Base-by-base conservation (phyloP, 1,140 invertebrate species). In the Pogonognathellus flavescens region DNA sequence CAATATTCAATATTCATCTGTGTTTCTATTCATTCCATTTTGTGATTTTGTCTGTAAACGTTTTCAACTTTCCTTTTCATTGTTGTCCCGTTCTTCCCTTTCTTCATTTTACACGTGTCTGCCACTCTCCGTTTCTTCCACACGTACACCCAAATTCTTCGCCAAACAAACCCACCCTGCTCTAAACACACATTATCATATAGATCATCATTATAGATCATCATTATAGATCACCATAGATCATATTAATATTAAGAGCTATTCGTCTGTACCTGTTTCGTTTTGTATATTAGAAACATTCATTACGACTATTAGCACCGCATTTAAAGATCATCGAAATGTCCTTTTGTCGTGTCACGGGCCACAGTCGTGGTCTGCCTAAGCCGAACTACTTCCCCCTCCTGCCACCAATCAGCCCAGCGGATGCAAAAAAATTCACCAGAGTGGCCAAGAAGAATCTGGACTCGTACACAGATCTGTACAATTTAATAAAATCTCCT, bases 371-470 rank as follows among this genome's bases (percentile, higher is more conserved):
- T 60, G 95, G 94, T 87, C 93, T 96, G 86, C 95, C 95, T 59
- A 94, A 95, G 88, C 94, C 95, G 50, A 95, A 96, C 91, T 96
- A 96, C 90, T 95, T 96, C 89, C 95, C 95, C 3, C 91, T 96
- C 41, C 91, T 96, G 49, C 95, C 95, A 18, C 94, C 95, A 0
- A 94, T 96, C 83, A 95, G 95, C 76, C 95, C 95, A 4, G 94
- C 94, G 3, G 95, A 95, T 88, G 95, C 95, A 1, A 94, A 95
- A 89, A 84, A 84, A 20, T 83, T 86, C 31, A 94, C 94, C 53
- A 1, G 20, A 11, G 84, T 85, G 14, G 59, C 53, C 18, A 60
- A 55, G 14, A 76, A 57, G n/a, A 85, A 85, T 49, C 55, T 81
- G 8, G 53, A 85, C 31, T 22, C 55, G 7, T 80, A 80, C 55